These are phyloP conservation scores for Dendrophyllia cribrosa DNA, from an alignment of 64 coral and sea anemone genomes.

Conservation along the genomic window DNA sequence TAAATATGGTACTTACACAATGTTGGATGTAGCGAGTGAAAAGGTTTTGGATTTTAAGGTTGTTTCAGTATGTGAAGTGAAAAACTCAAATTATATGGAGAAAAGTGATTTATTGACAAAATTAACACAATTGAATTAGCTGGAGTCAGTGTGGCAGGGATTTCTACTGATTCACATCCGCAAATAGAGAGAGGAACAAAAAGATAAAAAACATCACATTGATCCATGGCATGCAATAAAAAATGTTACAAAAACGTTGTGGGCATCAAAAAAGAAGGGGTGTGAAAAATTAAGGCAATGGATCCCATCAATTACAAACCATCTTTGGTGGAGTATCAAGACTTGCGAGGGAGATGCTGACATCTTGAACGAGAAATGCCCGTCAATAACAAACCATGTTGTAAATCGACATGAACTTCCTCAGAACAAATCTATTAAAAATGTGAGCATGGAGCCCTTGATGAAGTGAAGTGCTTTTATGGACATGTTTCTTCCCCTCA, in stretches of 20 bases:
- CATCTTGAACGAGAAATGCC: neutral
- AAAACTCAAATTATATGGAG: conserved; percentile 41
- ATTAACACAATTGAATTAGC: conserved; percentile 15
- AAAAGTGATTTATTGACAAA: conserved; percentile 49
- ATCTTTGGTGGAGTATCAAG: conserved; percentile 45
- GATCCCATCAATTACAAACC: conserved; percentile 33
- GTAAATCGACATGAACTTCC: neutral
- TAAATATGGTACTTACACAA: conserved; percentile 48
- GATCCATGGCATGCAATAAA: conserved; percentile 60
- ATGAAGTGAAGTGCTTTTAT: conserved; percentile 35
- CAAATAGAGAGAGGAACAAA: conserved; percentile 56
- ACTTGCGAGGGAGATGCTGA: conserved; percentile 19
- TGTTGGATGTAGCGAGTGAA: conserved; percentile 31
- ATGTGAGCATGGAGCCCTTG: neutral
- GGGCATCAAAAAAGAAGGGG: conserved; percentile 43
- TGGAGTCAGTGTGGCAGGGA: conserved; percentile 19
- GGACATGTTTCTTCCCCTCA: conserved; percentile 20
- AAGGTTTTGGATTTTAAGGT: conserved; percentile 29
- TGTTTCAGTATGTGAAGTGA: conserved; percentile 43
- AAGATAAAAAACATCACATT: conserved; percentile 55
- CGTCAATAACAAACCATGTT: neutral
- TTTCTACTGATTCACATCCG: conserved; percentile 48
- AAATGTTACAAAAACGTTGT: conserved; percentile 14
- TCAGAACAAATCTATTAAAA: neutral
- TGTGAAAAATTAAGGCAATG: conserved; percentile 42